Base-by-base conservation (phyloP, 2,888 invertebrate species). In the Drosophila sordidula region DNA sequence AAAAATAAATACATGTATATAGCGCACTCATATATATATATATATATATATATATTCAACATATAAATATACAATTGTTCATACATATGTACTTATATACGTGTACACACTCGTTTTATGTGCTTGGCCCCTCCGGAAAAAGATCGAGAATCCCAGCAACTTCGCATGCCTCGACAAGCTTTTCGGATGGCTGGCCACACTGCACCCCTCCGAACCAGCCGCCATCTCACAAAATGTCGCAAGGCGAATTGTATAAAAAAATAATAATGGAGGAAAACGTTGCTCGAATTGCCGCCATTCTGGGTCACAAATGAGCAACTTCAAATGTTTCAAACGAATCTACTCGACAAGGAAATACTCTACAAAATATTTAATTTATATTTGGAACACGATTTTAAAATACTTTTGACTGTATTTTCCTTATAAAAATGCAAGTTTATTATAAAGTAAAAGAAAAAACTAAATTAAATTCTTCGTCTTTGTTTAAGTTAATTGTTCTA, bases 131-230 rank as follows among this genome's bases (percentile, higher is more conserved):
- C 64, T 46, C 18, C 39, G 16, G 34, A 44, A 46, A 34, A 36
- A 67, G 39, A 54, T 55, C 51, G 50, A 45, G 26, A 49, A 57
- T 41, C 18, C 12, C 47, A 51, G 32, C 52, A 65, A 64, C 62
- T 79, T 74, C 56, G 62, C 78, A 46, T 59, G 69, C 63, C 76
- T 29, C 66, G 46, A 42, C 55, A 51, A 51, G 65, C 71, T 62
- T 83, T 65, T 52, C 75, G 61, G 66, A 62, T 71, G 70, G 44
- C 61, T 77, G 76, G 44, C 59, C 49, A 42, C 14, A 49, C 59
- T 12, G 16, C 41, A 26, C 14, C 39, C 14, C 38, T 34, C 38
- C 45, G 12, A 16, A 12, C 9, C 39, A 8, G 22, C 16, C 12
- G 22, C 36, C 34, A 18, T 56, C 38, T 47, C 29, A 34, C 26